These are phyloP conservation scores for Cydia strobilella DNA, from an alignment of 1,140 invertebrate species.

Conservation along the genomic window DNA sequence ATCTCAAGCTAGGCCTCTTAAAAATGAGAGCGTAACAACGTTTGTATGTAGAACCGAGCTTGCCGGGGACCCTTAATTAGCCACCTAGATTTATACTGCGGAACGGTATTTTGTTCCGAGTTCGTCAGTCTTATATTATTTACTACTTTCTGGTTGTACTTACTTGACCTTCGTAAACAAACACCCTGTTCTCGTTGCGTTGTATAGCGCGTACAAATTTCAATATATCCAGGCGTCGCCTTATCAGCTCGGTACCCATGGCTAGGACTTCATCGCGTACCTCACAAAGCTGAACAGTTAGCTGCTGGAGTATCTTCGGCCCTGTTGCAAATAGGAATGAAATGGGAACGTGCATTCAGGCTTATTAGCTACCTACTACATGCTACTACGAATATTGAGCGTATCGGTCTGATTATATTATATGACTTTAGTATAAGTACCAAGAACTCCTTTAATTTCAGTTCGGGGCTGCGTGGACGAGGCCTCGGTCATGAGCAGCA, in stretches of 20 bases:
- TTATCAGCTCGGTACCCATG: slow-evolving; percentile 59
- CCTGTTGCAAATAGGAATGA: slow-evolving; percentile 45
- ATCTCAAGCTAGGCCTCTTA: too few species aligned
- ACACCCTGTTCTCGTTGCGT: slow-evolving; percentile 47
- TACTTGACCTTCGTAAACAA: background rate
- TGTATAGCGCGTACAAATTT: slow-evolving; percentile 58
- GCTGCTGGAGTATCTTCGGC: slow-evolving; percentile 57
- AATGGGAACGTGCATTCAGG: slow-evolving; percentile 4
- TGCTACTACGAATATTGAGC: too few species aligned
- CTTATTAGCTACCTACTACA: background rate
- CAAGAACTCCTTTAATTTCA: slow-evolving; percentile 60
- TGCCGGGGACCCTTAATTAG: too few species aligned
- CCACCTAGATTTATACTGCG: too few species aligned
- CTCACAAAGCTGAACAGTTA: slow-evolving; percentile 53
- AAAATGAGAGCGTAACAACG: too few species aligned
- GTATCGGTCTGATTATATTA: too few species aligned
- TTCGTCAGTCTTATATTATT: too few species aligned
- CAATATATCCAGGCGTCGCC: slow-evolving; percentile 57
- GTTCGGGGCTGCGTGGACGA: slow-evolving; percentile 46
- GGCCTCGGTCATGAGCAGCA: slow-evolving; percentile 63
- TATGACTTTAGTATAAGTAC: slow-evolving; percentile 39
- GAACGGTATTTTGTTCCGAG: too few species aligned
- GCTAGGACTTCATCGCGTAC: slow-evolving; percentile 60
- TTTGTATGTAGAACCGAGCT: too few species aligned
- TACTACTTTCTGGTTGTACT: background rate